Conservation (phyloP, 2,888 invertebrate genomes). For the Alitta virens region DNA sequence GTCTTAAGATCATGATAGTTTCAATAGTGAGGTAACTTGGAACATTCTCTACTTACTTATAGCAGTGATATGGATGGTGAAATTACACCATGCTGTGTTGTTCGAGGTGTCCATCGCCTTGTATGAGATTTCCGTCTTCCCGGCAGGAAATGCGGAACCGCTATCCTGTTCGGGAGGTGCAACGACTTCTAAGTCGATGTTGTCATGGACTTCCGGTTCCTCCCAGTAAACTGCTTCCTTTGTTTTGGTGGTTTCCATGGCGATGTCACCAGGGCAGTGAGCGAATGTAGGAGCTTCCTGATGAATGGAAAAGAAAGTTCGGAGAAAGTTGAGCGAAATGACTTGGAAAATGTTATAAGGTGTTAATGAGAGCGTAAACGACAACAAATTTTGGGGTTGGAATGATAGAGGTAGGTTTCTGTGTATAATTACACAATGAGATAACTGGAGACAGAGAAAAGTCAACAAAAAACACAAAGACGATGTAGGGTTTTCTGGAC, state of each 20-base stretch:
- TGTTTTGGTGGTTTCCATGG: constrained; percentile 30
- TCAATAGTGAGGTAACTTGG: too few relatives aligned
- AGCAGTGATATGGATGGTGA: constrained; percentile 37
- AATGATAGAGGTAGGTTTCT: too few relatives aligned
- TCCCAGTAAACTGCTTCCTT: constrained; percentile 33
- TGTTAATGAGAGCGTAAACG: too few relatives aligned
- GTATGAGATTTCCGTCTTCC: constrained; percentile 35
- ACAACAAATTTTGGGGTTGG: too few relatives aligned
- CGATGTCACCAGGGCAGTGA: constrained; percentile 37
- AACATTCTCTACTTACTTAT: constrained; percentile 30
- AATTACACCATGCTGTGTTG: constrained; percentile 38
- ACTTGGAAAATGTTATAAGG: too few relatives aligned
- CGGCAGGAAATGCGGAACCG: constrained; percentile 33
- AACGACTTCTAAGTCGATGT: constrained; percentile 30
- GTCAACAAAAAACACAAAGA: too few relatives aligned
- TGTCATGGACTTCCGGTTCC: constrained; percentile 39
- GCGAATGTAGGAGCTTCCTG: constrained; percentile 34
- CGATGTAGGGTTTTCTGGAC: too few relatives aligned
- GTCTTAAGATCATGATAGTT: too few relatives aligned
- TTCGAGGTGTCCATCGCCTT: constrained; percentile 41
- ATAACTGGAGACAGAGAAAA: too few relatives aligned
- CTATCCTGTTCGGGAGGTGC: constrained; percentile 33
- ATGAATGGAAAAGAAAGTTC: too few relatives aligned
- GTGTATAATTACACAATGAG: too few relatives aligned
- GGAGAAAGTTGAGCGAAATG: too few relatives aligned